These are phyloP conservation scores for Chloroclysta siterata DNA, from an alignment of 2,888 invertebrate species.

Conservation along the genomic window DNA sequence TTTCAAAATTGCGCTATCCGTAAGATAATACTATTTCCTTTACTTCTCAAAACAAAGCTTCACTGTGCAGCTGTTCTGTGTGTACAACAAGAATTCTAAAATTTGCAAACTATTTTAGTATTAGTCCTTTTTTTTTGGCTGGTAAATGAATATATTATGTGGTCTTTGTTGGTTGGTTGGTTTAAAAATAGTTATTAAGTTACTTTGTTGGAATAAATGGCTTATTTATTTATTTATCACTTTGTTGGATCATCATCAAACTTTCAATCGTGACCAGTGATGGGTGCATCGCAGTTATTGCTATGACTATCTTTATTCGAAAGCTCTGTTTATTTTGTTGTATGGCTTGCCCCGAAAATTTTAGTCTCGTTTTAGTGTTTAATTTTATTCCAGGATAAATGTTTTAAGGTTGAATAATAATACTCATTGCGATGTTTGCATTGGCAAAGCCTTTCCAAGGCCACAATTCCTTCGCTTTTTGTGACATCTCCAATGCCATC, in stretches of 20 bases:
- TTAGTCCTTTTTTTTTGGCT: not conserved
- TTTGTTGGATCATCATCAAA: conserved; percentile 46
- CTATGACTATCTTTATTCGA: conserved; percentile 1
- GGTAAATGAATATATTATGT: not conserved
- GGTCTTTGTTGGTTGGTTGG: not conserved
- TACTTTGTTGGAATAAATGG: no score
- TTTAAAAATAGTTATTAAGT: no score
- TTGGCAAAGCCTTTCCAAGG: not conserved
- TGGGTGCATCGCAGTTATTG: conserved; percentile 13
- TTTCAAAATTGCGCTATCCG: no score
- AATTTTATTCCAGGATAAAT: not conserved
- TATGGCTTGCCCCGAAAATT: not conserved
- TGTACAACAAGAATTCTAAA: no score
- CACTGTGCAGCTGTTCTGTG: no score
- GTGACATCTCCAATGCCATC: not conserved
- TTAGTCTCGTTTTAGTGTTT: not conserved
- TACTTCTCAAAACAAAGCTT: no score
- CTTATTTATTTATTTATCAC: no score
- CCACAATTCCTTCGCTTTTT: not conserved
- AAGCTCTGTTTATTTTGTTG: conserved; percentile 8
- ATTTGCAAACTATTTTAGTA: not conserved
- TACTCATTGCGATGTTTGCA: not conserved
- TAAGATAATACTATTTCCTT: no score
- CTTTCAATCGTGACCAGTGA: conserved; percentile 25
- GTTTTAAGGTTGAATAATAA: no score